These are phyloP conservation scores for Tachina fera DNA, from an alignment of 2,888 invertebrate species.

Conservation along the genomic window DNA sequence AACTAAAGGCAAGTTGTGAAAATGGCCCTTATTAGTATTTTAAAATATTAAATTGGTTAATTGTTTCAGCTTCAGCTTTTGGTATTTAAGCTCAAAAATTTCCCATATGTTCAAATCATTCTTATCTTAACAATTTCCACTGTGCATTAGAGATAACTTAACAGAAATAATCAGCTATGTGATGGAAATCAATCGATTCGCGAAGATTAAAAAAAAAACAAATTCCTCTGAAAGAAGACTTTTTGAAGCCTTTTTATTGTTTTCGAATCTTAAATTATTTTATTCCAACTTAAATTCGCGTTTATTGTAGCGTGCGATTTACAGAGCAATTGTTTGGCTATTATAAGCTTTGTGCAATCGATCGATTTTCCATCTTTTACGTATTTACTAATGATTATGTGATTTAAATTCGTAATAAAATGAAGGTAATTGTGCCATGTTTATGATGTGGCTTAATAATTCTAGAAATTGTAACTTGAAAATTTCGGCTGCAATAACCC, in stretches of 20 bases:
- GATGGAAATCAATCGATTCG: not conserved
- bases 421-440: conserved; percentile 62
- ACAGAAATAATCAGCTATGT: not conserved
- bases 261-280: no score
- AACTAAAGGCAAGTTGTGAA: no score
- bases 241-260: no score
- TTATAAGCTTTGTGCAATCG: not conserved
- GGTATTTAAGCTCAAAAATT: not conserved
- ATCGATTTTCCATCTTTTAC: not conserved
- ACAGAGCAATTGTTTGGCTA: no score
- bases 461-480: conserved; percentile 37
- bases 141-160: not conserved
- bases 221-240: no score
- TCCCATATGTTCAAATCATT: not conserved
- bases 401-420: conserved; percentile 63
- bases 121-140: not conserved
- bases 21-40: no score
- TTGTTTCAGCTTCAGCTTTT: no score
- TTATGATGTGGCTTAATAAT: conserved; percentile 59
- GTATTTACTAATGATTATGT: conserved; percentile 31
- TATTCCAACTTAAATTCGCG: no score
- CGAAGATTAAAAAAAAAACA: no score
- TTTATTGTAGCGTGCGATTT: no score
- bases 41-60: no score
- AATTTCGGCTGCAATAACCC: conserved; percentile 35